Evolutionary conservation across 2,888 invertebrate genomes (phyloP).

Genomic region (Clusia tigrina): DNA sequence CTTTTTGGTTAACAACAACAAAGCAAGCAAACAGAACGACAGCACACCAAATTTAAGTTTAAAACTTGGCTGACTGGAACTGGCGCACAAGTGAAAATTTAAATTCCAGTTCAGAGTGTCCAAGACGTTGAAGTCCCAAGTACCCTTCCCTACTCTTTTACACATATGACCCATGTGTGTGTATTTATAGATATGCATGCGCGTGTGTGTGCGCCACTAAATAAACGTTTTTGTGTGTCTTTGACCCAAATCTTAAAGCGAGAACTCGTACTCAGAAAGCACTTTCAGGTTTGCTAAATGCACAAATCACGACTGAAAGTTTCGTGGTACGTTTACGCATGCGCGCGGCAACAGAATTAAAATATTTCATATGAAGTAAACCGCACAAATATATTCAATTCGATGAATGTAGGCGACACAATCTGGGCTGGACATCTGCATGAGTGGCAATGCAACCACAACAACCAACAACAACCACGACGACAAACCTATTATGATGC

Average conservation of each 20-base stretch:
- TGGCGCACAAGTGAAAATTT: not conserved
- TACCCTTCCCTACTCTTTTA: too few relatives aligned
- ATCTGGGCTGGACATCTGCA: not conserved
- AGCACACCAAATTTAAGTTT: not conserved
- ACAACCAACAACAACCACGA: too few relatives aligned
- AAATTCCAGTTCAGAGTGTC: not conserved
- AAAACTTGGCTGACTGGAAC: not conserved
- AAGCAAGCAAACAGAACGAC: not conserved
- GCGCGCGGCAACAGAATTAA: not conserved
- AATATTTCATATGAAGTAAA: too few relatives aligned
- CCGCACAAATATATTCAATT: too few relatives aligned
- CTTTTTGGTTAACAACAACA: not conserved
- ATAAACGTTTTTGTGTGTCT: too few relatives aligned
- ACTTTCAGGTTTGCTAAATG: not conserved
- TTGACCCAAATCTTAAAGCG: not conserved
- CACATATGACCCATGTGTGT: too few relatives aligned
- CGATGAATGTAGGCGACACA: too few relatives aligned
- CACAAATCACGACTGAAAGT: not conserved
- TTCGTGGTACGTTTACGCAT: not conserved
- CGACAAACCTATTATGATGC: not conserved
- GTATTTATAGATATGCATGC: too few relatives aligned
- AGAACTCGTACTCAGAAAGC: too few relatives aligned
- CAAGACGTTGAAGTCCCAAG: too few relatives aligned
- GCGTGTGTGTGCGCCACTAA: too few relatives aligned
- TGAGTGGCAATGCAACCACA: not conserved